These are phyloP conservation scores for Myotis lucifugus DNA, from an alignment of 2,113 vertebrate genomes.

Conservation along the genomic window DNA sequence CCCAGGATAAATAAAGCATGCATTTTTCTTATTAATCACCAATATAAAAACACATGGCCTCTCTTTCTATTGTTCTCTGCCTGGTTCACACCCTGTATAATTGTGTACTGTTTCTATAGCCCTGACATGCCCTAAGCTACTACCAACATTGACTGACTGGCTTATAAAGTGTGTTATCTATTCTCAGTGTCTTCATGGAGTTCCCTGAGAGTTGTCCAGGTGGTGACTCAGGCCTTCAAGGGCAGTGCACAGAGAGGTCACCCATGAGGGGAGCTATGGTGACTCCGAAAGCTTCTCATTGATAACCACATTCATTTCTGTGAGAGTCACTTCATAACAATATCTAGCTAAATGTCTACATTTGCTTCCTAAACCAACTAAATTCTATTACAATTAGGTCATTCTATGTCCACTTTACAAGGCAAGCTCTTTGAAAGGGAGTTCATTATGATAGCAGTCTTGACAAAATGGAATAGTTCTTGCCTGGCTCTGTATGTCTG, in stretches of 20 bases:
- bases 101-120: slow-evolving; percentile 32
- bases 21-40: slow-evolving; percentile 69
- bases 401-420: background rate
- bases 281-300: background rate
- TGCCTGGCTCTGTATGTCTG: background rate
- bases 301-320: background rate
- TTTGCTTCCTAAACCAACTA: background rate
- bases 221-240: slow-evolving; percentile 42
- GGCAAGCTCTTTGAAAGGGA: background rate
- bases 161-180: slow-evolving; percentile 37
- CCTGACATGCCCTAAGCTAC: slow-evolving; percentile 51
- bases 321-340: background rate
- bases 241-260: slow-evolving; percentile 27
- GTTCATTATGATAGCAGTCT: background rate
- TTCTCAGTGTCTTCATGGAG: background rate
- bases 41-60: slow-evolving; percentile 55
- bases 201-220: background rate
- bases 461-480: background rate
- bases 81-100: slow-evolving; percentile 59
- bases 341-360: background rate
- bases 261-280: background rate
- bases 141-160: slow-evolving; percentile 49
- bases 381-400: background rate
- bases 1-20: slow-evolving; percentile 68
- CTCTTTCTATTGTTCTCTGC: slow-evolving; percentile 64